Percentiles rank a stretch among this genome's conserved stretches.
Evolutionary conservation across 2,113 vertebrate species (phyloP).

Genomic region (Dendropsophus ebraccatus): DNA sequence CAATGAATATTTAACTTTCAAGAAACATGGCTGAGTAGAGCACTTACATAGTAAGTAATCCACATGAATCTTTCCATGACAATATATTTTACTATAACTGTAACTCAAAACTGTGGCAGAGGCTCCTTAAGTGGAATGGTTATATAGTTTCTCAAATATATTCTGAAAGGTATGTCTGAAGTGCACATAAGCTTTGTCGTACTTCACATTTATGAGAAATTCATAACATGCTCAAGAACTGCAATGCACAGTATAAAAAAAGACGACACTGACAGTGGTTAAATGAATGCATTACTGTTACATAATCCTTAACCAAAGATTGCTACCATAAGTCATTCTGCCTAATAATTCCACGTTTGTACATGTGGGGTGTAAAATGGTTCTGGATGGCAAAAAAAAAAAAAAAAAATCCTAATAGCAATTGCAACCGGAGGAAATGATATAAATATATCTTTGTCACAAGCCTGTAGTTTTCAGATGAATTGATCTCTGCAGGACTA

Average conservation of each 20-base stretch:
- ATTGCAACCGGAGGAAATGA: slow-evolving; percentile 4
- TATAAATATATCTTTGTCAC: slow-evolving; percentile 40
- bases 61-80: too few relatives aligned
- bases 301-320: slow-evolving; percentile 1
- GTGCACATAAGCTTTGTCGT: neutral
- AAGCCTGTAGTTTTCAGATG: slow-evolving; percentile 31
- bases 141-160: neutral
- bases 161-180: neutral
- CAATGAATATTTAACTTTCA: too few relatives aligned
- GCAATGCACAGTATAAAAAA: slow-evolving; percentile 9
- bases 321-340: slow-evolving; percentile 38
- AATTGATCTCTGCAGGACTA: slow-evolving; percentile 47
- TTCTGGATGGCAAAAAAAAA: neutral
- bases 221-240: slow-evolving; percentile 7
- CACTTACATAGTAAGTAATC: too few relatives aligned
- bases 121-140: neutral
- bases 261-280: neutral
- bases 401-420: neutral
- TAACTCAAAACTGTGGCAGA: neutral
- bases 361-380: slow-evolving; percentile 9
- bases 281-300: slow-evolving; percentile 1
- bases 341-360: neutral
- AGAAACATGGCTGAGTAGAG: too few relatives aligned
- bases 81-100: neutral
- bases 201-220: slow-evolving; percentile 23